Conservation (phyloP, 2,113 vertebrate genomes). For the Tetrao urogallus region DNA sequence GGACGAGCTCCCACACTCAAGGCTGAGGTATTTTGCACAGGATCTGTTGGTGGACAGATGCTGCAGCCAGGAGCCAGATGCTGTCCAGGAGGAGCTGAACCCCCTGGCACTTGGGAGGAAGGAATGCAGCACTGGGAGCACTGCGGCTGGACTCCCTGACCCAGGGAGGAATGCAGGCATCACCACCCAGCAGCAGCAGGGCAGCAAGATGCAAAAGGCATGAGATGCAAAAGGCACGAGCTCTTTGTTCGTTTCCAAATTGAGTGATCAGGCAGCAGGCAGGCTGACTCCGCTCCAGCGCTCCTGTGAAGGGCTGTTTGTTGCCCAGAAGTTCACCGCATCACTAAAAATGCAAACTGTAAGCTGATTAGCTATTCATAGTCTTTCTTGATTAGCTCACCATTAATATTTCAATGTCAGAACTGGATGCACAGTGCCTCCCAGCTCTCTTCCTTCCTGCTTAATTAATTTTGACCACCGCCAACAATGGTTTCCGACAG, state of each 20-base stretch:
- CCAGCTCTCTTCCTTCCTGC: constrained; percentile 66
- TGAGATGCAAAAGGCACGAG: background rate
- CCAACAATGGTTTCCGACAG: constrained; percentile 42
- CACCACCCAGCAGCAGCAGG: background rate
- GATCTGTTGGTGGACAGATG: background rate
- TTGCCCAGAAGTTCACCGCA: constrained; percentile 32
- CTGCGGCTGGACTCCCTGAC: background rate
- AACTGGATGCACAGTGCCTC: constrained; percentile 42
- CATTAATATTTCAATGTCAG: constrained; percentile 71
- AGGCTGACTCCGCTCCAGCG: background rate
- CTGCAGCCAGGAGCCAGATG: no score
- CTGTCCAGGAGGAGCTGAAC: background rate
- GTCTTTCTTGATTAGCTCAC: constrained; percentile 65
- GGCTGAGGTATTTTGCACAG: background rate
- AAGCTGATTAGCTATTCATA: constrained; percentile 67
- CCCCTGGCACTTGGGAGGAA: background rate
- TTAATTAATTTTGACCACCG: constrained; percentile 72
- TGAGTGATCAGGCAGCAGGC: background rate
- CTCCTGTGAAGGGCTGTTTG: constrained; percentile 17
- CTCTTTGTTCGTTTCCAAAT: constrained; percentile 33
- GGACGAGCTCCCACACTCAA: background rate
- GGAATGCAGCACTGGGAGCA: background rate
- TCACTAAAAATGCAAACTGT: constrained; percentile 51
- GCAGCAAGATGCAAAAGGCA: background rate
- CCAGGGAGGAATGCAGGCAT: background rate